Conservation (phyloP, 2,888 invertebrate species). For the Tryphoninae sp. region DNA sequence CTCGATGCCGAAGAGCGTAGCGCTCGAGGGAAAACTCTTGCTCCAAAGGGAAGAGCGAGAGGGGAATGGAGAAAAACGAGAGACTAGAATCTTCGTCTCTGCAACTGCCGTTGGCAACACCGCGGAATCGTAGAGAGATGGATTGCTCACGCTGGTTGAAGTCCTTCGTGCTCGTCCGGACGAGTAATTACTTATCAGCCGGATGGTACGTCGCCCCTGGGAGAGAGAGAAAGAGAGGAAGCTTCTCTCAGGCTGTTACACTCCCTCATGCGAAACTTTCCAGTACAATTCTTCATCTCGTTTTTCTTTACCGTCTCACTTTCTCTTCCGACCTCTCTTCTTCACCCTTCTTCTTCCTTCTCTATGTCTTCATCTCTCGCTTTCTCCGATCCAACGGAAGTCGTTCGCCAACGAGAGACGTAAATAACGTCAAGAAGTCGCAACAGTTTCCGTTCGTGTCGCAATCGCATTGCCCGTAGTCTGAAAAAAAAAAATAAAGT, state of each 20-base stretch:
- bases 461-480: constrained; percentile 15
- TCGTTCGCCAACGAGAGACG: constrained; percentile 43
- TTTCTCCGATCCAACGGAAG: constrained; percentile 40
- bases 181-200: constrained; percentile 68
- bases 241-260: constrained; percentile 52
- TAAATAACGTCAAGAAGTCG: constrained; percentile 54
- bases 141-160: constrained; percentile 60
- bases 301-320: constrained; percentile 21
- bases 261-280: constrained; percentile 42
- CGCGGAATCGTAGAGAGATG: constrained; percentile 57
- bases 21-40: constrained; percentile 42
- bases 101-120: constrained; percentile 39
- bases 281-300: constrained; percentile 42
- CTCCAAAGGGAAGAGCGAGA: constrained; percentile 1
- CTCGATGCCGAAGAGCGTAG: constrained; percentile 14
- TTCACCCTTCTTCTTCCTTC: not conserved
- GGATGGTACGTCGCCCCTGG: constrained; percentile 56
- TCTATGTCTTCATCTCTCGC: not conserved
- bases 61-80: not conserved
- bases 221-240: constrained; percentile 21
- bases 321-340: constrained; percentile 15
- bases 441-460: constrained; percentile 22
- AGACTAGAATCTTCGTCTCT: constrained; percentile 26
- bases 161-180: constrained; percentile 58
- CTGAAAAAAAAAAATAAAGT: constrained; percentile 17